phyloP scores from a whole-genome alignment of 2,888 invertebrate species.

The Platypus cylindrus region DNA sequence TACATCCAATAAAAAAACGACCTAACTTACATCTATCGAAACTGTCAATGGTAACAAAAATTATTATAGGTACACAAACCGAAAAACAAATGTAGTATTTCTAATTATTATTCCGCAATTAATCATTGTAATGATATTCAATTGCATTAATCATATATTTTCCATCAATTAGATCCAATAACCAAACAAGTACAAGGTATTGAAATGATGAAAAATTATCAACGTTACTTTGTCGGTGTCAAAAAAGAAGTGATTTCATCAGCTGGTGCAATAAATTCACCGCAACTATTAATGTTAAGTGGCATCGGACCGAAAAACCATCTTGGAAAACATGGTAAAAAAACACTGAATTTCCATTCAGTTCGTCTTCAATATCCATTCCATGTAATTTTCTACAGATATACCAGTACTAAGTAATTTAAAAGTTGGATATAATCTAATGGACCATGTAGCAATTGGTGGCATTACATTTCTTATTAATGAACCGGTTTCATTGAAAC shows the following conservation, averaged over 20 bases:
- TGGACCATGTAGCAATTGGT: slow-evolving; percentile 47
- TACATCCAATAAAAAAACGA: slow-evolving; percentile 36
- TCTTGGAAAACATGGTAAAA: slow-evolving; percentile 24
- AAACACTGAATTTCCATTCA: not conserved
- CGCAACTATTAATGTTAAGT: slow-evolving; percentile 67
- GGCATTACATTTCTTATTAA: slow-evolving; percentile 55
- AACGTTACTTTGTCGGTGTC: slow-evolving; percentile 30
- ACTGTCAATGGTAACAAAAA: slow-evolving; percentile 37
- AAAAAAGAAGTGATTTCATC: slow-evolving; percentile 45
- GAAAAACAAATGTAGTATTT: no score
- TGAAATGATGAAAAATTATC: slow-evolving; percentile 31
- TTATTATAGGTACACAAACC: slow-evolving; percentile 25
- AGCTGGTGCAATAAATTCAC: slow-evolving; percentile 55
- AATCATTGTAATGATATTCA: not conserved
- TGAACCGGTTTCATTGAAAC: slow-evolving; percentile 34
- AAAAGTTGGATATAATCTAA: slow-evolving; percentile 41
- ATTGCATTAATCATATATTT: not conserved
- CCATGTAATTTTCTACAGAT: slow-evolving; percentile 13
- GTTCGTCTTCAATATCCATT: not conserved
- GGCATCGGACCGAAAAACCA: slow-evolving; percentile 42
- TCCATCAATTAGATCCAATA: slow-evolving; percentile 24
- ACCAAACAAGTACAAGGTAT: slow-evolving; percentile 36
- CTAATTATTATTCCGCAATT: not conserved
- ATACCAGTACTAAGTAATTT: slow-evolving; percentile 39
- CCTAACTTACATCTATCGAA: slow-evolving; percentile 42